Evolutionary conservation across 2,113 vertebrate genomes (phyloP).

Genomic region (Mandrillus leucophaeus): DNA sequence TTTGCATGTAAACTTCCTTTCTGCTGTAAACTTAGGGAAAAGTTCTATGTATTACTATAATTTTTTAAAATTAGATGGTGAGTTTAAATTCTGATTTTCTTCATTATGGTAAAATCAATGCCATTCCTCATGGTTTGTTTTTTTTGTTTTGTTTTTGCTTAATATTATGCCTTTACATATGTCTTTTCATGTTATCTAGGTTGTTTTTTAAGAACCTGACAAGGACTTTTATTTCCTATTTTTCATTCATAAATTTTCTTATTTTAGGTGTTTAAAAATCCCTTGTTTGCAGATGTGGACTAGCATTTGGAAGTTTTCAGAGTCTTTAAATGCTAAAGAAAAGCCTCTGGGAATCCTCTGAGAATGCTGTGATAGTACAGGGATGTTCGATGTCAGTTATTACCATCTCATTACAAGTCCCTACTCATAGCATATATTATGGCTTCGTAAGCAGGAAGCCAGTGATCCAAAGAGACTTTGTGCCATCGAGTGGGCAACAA

Average conservation of each 20-base stretch:
- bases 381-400: not conserved
- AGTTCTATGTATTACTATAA: not conserved
- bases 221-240: not conserved
- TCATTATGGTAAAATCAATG: not conserved
- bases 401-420: not conserved
- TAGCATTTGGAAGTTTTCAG: not conserved
- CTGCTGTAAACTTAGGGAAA: not conserved
- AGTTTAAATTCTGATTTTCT: constrained; percentile 45
- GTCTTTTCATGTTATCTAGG: not conserved
- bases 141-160: constrained; percentile 1
- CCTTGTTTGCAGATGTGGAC: not conserved
- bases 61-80: not conserved
- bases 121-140: not conserved
- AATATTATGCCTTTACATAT: not conserved
- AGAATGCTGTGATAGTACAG: not conserved
- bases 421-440: not conserved
- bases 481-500: not conserved
- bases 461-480: not conserved
- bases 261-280: not conserved
- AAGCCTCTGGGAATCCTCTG: not conserved
- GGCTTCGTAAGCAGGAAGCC: not conserved
- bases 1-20: not conserved
- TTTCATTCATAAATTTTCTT: not conserved
- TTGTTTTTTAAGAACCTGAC: not conserved
- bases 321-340: constrained; percentile 11